Evolutionary conservation across 1,140 invertebrate species (phyloP).

Genomic region (Lasioglossum baleicum): DNA sequence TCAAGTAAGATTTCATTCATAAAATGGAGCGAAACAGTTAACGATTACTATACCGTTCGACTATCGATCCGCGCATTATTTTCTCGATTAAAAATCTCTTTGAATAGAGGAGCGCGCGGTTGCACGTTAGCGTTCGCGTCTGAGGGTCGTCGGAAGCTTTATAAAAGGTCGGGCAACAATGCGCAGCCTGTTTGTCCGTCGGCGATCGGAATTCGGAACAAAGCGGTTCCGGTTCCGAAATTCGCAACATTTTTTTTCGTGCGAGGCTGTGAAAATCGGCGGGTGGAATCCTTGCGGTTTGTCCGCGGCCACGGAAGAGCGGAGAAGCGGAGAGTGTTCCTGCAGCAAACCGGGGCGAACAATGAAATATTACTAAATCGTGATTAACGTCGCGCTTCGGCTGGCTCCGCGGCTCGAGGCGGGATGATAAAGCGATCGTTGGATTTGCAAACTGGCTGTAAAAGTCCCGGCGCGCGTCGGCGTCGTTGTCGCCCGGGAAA

Average conservation of each 20-base stretch:
- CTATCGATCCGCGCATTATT: too few species aligned
- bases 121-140: too few species aligned
- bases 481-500: background rate
- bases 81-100: too few species aligned
- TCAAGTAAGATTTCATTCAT: too few species aligned
- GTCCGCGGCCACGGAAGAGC: background rate
- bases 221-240: too few species aligned
- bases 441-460: background rate
- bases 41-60: too few species aligned
- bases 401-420: background rate
- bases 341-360: background rate
- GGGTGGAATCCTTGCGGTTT: background rate
- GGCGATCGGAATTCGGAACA: background rate
- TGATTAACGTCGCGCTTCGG: slow-evolving; percentile 19
- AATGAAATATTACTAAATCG: slow-evolving; percentile 36
- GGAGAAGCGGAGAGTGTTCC: too few species aligned
- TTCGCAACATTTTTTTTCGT: background rate
- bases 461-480: too few species aligned
- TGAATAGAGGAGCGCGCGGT: too few species aligned
- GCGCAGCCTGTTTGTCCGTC: background rate
- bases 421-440: background rate
- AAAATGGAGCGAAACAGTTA: too few species aligned
- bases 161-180: background rate
- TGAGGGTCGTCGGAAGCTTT: too few species aligned
- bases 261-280: background rate